These are phyloP conservation scores for Lepilemur septentrionalis DNA, from an alignment of 2,797 vertebrate species.

Conservation along the genomic window DNA sequence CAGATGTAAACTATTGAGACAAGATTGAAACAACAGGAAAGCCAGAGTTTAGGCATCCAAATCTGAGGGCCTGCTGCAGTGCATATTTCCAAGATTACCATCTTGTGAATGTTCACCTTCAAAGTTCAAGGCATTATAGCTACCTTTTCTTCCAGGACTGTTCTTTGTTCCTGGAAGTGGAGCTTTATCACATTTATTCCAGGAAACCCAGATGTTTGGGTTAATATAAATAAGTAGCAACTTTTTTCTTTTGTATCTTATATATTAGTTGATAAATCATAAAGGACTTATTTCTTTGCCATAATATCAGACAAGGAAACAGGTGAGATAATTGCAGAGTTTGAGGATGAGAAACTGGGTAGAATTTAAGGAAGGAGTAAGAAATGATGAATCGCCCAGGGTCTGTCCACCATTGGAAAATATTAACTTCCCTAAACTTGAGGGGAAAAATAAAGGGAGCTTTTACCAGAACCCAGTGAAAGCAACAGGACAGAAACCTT, in stretches of 20 bases:
- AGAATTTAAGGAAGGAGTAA: not conserved
- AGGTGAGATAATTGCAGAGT: not conserved
- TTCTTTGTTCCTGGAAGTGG: not conserved
- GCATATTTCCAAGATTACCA: not conserved
- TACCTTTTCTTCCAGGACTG: not conserved
- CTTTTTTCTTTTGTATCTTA: not conserved
- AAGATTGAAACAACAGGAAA: conserved; percentile 45
- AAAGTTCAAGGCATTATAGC: not conserved
- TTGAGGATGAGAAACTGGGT: not conserved
- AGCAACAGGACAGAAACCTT: not conserved
- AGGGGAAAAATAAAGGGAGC: not conserved
- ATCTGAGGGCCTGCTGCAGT: not conserved
- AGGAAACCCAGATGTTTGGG: not conserved
- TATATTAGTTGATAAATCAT: not conserved
- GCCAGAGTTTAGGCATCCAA: not conserved
- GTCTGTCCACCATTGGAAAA: not conserved
- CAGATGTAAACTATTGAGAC: conserved; percentile 23
- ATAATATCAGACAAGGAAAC: not conserved
- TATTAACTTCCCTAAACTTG: not conserved
- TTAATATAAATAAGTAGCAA: not conserved
- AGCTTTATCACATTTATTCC: not conserved
- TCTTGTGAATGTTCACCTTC: not conserved
- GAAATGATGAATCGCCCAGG: not conserved
- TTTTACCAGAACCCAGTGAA: not conserved
- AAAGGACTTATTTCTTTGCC: not conserved